Conservation (phyloP, 2,113 vertebrate genomes). For the Hoplias malabaricus region DNA sequence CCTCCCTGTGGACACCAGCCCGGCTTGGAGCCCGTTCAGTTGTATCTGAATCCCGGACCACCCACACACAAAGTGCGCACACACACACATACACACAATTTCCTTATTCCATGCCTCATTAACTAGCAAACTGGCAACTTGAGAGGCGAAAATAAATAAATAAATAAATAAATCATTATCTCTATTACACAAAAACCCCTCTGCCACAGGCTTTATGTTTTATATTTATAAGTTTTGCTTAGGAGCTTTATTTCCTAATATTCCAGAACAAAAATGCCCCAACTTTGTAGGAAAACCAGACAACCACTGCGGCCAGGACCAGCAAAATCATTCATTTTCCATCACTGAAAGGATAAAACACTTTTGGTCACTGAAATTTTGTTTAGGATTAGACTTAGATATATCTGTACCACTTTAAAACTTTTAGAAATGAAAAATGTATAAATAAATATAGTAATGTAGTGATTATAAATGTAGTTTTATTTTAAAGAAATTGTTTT, state of each 20-base stretch:
- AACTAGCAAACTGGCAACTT: constrained; percentile 23
- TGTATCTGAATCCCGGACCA: not conserved
- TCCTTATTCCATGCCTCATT: constrained; percentile 34
- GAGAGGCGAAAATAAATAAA: not conserved
- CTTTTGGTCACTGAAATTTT: no score
- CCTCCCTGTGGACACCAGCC: constrained; percentile 3
- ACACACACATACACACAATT: constrained; percentile 1
- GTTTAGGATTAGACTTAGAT: no score
- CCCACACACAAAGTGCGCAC: not conserved
- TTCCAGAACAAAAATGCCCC: not conserved
- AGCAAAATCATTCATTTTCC: no score
- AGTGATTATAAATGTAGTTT: no score
- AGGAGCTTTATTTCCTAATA: not conserved
- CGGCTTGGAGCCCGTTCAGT: not conserved
- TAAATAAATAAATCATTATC: constrained; percentile 3
- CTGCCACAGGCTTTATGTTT: not conserved
- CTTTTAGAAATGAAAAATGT: no score
- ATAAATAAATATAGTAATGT: no score
- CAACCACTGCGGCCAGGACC: no score
- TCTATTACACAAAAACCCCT: not conserved
- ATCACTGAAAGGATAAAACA: no score
- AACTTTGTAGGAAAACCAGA: not conserved
- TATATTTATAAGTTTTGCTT: not conserved
- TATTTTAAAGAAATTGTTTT: no score
- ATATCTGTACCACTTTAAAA: no score